Conservation (phyloP, 2,797 vertebrate species). For the Psittacula derbiana region DNA sequence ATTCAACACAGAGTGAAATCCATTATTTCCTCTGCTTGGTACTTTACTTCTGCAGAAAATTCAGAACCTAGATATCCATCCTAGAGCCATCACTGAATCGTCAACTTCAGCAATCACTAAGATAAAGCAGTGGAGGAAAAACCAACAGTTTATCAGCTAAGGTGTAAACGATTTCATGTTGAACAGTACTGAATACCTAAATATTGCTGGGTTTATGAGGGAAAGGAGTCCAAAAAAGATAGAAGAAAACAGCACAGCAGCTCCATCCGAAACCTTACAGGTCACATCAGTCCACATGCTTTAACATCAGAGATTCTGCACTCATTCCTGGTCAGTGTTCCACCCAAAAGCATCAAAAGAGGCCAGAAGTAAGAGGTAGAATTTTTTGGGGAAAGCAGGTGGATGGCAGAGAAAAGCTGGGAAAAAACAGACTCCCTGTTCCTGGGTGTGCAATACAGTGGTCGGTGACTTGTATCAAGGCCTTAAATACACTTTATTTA, state of each 20-base stretch:
- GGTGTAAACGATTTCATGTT: neutral
- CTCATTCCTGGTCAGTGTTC: neutral
- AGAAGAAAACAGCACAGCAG: neutral
- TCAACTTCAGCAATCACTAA: neutral
- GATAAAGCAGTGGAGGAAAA: neutral
- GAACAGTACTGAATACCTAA: fast-evolving
- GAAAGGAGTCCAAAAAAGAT: neutral
- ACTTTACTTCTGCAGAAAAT: neutral
- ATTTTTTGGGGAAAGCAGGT: neutral
- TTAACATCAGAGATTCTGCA: neutral
- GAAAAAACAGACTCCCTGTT: fast-evolving
- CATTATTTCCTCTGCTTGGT: neutral
- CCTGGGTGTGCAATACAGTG: neutral
- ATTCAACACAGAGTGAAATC: neutral
- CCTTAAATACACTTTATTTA: fast-evolving
- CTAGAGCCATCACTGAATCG: fast-evolving
- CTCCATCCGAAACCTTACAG: neutral
- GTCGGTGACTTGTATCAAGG: fast-evolving
- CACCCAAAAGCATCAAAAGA: neutral
- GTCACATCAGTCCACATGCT: neutral
- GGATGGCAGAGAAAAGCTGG: neutral
- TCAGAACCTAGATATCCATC: neutral
- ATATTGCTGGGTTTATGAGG: fast-evolving
- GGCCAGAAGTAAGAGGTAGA: neutral
- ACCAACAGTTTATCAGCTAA: neutral